These are phyloP conservation scores for Blera fallax DNA, from an alignment of 2,888 invertebrate species.

Conservation along the genomic window DNA sequence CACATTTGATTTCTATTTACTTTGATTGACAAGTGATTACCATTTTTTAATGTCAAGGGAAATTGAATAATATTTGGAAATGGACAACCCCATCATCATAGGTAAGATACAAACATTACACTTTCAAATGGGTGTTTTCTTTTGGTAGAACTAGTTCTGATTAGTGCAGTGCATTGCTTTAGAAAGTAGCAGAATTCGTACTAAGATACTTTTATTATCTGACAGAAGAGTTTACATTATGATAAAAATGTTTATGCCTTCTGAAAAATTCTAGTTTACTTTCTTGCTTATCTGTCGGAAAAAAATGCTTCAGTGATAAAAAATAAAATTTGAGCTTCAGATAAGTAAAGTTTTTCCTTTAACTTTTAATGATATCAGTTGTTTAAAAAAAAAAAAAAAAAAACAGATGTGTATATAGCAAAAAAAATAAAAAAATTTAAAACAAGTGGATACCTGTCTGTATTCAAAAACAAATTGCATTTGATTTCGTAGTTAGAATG, in stretches of 20 bases:
- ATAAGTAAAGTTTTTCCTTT: not conserved
- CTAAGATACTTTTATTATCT: not conserved
- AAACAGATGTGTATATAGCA: not conserved
- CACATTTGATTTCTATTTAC: not conserved
- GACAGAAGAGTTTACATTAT: not conserved
- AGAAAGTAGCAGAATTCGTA: not conserved
- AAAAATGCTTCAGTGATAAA: not conserved
- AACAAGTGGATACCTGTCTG: too few relatives aligned
- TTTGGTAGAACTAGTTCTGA: not conserved
- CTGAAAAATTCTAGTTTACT: not conserved
- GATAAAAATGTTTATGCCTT: conserved; percentile 1
- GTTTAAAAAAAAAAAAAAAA: too few relatives aligned
- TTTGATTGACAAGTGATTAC: not conserved
- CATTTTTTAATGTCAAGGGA: not conserved
- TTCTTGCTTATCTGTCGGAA: not conserved
- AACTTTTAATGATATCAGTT: not conserved
- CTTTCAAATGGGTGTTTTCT: not conserved
- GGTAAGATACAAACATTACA: conserved; percentile 7
- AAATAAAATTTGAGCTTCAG: not conserved
- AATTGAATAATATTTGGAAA: not conserved
- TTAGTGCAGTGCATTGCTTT: not conserved
- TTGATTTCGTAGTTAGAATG: too few relatives aligned
- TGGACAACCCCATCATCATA: conserved; percentile 34
- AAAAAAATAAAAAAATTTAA: too few relatives aligned
- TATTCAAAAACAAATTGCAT: too few relatives aligned